These are phyloP conservation scores for Agapornis roseicollis DNA, from an alignment of 2,113 vertebrate genomes.

Conservation along the genomic window DNA sequence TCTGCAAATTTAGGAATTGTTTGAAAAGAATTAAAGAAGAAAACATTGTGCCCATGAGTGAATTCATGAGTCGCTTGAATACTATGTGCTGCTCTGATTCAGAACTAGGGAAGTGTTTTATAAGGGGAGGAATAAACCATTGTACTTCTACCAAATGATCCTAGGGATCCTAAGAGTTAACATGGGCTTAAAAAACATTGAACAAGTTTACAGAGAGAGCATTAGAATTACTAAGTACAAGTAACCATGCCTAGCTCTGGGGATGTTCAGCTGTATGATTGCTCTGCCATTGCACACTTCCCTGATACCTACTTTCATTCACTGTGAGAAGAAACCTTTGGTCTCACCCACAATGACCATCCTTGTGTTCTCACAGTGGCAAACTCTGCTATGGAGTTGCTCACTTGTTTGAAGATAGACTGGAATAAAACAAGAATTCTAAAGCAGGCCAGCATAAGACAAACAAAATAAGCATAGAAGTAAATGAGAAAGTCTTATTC, in stretches of 20 bases:
- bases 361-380: not conserved
- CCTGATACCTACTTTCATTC: not conserved
- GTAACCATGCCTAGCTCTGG: not conserved
- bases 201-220: not conserved
- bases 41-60: not conserved
- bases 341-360: not conserved
- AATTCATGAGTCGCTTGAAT: not conserved
- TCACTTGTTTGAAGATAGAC: not conserved
- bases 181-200: not conserved
- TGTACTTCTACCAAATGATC: not conserved
- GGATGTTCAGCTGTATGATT: not conserved
- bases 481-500: not conserved
- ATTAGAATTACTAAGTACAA: not conserved
- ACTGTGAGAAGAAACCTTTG: not conserved
- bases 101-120: not conserved
- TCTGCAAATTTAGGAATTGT: not conserved
- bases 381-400: not conserved
- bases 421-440: not conserved
- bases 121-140: not conserved
- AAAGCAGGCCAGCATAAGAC: not conserved
- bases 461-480: not conserved
- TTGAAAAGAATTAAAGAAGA: not conserved
- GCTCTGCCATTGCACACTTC: not conserved
- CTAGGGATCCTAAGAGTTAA: not conserved
- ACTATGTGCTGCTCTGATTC: not conserved